Evolutionary conservation across 2,113 vertebrate genomes (phyloP).

Genomic region (Chaenocephalus aceratus): DNA sequence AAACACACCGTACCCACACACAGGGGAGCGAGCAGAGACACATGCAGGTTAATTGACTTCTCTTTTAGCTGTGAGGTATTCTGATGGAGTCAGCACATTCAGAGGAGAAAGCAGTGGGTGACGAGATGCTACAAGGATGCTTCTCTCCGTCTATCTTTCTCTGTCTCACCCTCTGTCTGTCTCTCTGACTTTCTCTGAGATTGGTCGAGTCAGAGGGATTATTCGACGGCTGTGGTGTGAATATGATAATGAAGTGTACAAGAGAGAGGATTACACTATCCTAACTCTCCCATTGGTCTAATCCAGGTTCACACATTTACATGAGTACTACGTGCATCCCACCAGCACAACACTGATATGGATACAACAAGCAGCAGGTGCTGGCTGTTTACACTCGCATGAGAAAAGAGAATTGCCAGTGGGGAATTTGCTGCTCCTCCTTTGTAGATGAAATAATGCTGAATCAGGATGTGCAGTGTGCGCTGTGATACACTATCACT

Average conservation of each 20-base stretch:
- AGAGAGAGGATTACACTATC: constrained; percentile 73
- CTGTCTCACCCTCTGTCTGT: neutral
- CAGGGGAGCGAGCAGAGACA: constrained; percentile 28
- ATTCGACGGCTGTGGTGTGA: constrained; percentile 62
- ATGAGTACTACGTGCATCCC: constrained; percentile 47
- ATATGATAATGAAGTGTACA: constrained; percentile 75
- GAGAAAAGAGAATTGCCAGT: constrained; percentile 44
- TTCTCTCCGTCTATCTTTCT: constrained; percentile 10
- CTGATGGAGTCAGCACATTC: constrained; percentile 68
- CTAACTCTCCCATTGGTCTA: constrained; percentile 69
- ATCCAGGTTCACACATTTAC: constrained; percentile 70
- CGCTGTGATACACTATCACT: constrained; percentile 25
- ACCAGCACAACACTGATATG: constrained; percentile 54
- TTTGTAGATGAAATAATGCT: constrained; percentile 59
- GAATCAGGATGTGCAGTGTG: constrained; percentile 59
- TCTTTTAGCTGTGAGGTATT: constrained; percentile 55
- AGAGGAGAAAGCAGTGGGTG: constrained; percentile 46
- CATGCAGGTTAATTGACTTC: constrained; percentile 73
- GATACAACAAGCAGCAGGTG: constrained; percentile 52
- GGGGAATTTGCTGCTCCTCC: constrained; percentile 47
- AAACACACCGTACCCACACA: constrained; percentile 28
- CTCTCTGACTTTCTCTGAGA: constrained; percentile 8
- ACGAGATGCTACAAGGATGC: constrained; percentile 51
- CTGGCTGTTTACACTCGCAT: constrained; percentile 55
- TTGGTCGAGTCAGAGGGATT: constrained; percentile 64